Conservation (phyloP, 1,140 invertebrate genomes). For the Anthonomus grandis region DNA sequence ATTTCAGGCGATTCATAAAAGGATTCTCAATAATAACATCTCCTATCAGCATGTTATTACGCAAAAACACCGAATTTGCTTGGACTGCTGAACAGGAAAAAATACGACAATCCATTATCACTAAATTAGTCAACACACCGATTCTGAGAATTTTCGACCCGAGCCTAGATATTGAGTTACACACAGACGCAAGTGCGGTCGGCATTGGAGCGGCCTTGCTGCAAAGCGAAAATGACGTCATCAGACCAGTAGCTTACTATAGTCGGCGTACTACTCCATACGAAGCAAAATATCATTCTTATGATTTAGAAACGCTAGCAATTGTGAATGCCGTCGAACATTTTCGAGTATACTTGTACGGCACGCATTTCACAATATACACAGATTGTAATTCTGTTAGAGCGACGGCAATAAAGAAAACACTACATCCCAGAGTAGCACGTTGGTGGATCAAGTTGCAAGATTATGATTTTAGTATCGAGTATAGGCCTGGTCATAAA, state of each 20-base stretch:
- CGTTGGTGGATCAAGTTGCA: slow-evolving; percentile 35
- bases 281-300: slow-evolving; percentile 23
- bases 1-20: too few relatives aligned
- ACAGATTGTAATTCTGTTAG: slow-evolving; percentile 41
- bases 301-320: too few relatives aligned
- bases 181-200: too few relatives aligned
- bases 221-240: slow-evolving; percentile 27
- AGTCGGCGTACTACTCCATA: slow-evolving; percentile 36
- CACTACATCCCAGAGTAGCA: slow-evolving; percentile 38
- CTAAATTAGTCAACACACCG: too few relatives aligned
- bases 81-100: too few relatives aligned
- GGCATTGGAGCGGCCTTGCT: slow-evolving; percentile 31
- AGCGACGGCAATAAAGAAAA: slow-evolving; percentile 32
- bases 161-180: too few relatives aligned
- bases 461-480: not conserved
- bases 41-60: too few relatives aligned
- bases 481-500: slow-evolving; percentile 24
- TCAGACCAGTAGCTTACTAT: slow-evolving; percentile 36
- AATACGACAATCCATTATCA: too few relatives aligned
- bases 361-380: slow-evolving; percentile 40
- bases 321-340: slow-evolving; percentile 40
- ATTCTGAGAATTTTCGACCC: too few relatives aligned
- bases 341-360: slow-evolving; percentile 44
- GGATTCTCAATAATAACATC: too few relatives aligned
- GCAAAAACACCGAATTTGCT: too few relatives aligned